A percentile compares a stretch with the other conserved stretches of the same genome.
Conservation (phyloP, 2,888 invertebrate genomes). For the Calliopum simillimum region DNA sequence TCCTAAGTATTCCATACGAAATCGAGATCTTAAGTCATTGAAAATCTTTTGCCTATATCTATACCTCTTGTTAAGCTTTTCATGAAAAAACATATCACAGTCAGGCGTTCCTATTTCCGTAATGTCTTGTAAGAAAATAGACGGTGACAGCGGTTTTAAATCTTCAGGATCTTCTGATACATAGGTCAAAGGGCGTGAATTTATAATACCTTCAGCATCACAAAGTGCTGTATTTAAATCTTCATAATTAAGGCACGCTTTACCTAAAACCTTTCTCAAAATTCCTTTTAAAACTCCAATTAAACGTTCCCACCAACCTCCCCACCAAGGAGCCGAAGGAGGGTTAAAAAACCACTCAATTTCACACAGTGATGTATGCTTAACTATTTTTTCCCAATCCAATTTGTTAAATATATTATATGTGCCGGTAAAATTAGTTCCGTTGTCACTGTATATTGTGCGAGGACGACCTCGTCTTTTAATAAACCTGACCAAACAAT, state of each 20-base stretch:
- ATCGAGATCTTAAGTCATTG: not conserved
- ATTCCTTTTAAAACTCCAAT: not conserved
- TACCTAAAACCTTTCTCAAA: constrained; percentile 2
- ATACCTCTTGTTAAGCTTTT: constrained; percentile 15
- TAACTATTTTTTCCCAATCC: not conserved
- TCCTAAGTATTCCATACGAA: not conserved
- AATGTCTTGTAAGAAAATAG: constrained; percentile 7
- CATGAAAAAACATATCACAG: constrained; percentile 12
- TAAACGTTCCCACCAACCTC: not conserved
- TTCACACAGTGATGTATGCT: not conserved
- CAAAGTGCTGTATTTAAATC: not conserved
- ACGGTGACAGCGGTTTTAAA: not conserved
- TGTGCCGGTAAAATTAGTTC: not conserved
- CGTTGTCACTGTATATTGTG: not conserved
- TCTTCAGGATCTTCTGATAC: not conserved
- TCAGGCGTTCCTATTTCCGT: constrained; percentile 1
- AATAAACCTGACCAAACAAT: constrained; percentile 13
- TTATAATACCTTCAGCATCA: constrained; percentile 5
- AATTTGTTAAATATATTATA: not conserved
- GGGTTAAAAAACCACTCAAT: constrained; percentile 1
- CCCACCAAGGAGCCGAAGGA: not conserved
- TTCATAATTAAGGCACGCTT: not conserved
- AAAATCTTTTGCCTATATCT: no score
- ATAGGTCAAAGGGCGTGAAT: no score
- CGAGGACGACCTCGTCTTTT: not conserved